These are phyloP conservation scores for Apodemia hepburni DNA, from an alignment of 2,888 invertebrate species.

Conservation along the genomic window DNA sequence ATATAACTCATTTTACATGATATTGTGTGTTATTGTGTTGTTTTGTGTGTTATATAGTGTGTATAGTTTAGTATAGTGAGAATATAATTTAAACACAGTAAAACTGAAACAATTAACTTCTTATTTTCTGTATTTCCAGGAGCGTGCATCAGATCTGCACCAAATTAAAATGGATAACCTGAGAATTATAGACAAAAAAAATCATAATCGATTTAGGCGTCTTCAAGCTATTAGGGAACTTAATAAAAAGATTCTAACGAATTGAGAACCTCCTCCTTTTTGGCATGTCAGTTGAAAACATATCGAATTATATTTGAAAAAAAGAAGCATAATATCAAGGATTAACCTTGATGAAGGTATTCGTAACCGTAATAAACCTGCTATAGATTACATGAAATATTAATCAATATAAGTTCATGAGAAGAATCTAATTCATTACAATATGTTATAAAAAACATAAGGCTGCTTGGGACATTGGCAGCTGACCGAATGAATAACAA, in stretches of 20 bases:
- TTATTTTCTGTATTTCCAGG: too few species aligned
- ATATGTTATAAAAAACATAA: conserved; percentile 22
- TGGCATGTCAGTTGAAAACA: neutral
- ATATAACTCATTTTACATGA: too few species aligned
- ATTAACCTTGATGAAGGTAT: conserved; percentile 23
- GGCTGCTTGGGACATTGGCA: conserved; percentile 31
- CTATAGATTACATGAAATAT: conserved; percentile 6
- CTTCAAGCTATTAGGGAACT: too few species aligned
- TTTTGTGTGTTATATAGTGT: too few species aligned
- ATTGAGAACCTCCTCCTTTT: too few species aligned
- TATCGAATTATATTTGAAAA: neutral
- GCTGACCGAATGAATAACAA: conserved; percentile 41
- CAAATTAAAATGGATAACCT: too few species aligned
- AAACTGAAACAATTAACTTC: too few species aligned
- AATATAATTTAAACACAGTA: neutral
- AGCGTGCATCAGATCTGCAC: too few species aligned
- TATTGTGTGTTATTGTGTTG: too few species aligned
- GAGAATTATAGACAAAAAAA: too few species aligned
- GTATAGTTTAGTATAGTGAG: conserved; percentile 82
- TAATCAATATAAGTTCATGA: conserved; percentile 1
- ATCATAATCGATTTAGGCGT: too few species aligned
- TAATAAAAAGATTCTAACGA: too few species aligned
- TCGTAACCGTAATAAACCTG: conserved; percentile 20
- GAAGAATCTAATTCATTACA: conserved; percentile 24
- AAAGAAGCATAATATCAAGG: conserved; percentile 14